Conservation (phyloP, 2,888 invertebrate genomes). For the Drosophila diplacantha region DNA sequence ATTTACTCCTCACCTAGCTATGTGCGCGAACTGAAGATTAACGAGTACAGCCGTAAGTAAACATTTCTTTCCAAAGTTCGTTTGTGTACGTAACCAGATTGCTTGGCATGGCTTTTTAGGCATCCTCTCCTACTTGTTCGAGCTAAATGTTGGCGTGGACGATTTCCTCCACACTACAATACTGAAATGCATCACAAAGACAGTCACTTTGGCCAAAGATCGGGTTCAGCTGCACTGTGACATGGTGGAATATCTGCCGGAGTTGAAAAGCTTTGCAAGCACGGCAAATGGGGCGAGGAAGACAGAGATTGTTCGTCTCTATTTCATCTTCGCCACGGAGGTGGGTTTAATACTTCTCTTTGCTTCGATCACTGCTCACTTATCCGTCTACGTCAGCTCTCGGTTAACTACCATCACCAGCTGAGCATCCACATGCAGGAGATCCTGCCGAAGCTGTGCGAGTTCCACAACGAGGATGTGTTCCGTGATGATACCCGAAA, state of each 20-base stretch:
- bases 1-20: slow-evolving; percentile 65
- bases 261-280: slow-evolving; percentile 48
- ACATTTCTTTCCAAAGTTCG: neutral
- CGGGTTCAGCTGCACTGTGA: slow-evolving; percentile 70
- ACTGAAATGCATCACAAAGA: slow-evolving; percentile 68
- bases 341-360: slow-evolving; percentile 32
- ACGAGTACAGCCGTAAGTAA: slow-evolving; percentile 72
- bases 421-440: slow-evolving; percentile 66
- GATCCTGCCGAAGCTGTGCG: slow-evolving; percentile 67
- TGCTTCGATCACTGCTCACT: neutral
- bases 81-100: neutral
- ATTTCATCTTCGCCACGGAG: slow-evolving; percentile 63
- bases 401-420: slow-evolving; percentile 69
- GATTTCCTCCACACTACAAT: slow-evolving; percentile 56
- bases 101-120: slow-evolving; percentile 41
- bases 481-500: slow-evolving; percentile 68
- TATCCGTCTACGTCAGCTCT: slow-evolving; percentile 49
- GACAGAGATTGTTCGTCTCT: slow-evolving; percentile 68
- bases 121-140: slow-evolving; percentile 72
- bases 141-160: slow-evolving; percentile 58
- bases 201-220: slow-evolving; percentile 63
- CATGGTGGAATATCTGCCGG: slow-evolving; percentile 69
- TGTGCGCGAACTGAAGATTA: slow-evolving; percentile 63
- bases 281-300: slow-evolving; percentile 55
- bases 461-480: slow-evolving; percentile 62